A percentile compares a stretch with the other conserved stretches of the same genome.
phyloP scores from a whole-genome alignment of 2,797 vertebrate species.

The Enteromius afrohamiltoni region DNA sequence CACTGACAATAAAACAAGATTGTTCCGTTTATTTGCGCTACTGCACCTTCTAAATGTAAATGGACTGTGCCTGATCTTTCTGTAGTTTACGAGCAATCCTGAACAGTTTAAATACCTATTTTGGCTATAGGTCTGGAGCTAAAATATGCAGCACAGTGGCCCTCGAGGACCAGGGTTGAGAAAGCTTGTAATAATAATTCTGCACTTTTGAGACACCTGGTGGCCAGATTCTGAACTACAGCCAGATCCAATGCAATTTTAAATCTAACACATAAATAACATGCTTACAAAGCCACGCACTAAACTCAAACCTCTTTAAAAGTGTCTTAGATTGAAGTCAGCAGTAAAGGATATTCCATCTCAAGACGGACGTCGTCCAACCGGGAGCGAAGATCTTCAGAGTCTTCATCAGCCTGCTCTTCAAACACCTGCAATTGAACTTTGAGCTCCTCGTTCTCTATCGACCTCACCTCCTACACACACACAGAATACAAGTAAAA shows the following conservation, averaged over 20 bases:
- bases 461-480: conserved; percentile 81
- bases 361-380: conserved; percentile 89
- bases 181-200: background rate
- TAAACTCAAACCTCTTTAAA: background rate
- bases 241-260: background rate
- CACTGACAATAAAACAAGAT: background rate
- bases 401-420: conserved; percentile 89
- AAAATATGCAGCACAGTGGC: too few relatives aligned
- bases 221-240: conserved; percentile 66
- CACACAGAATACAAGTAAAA: background rate
- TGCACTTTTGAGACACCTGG: conserved; percentile 71
- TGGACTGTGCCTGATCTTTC: too few relatives aligned
- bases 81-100: too few relatives aligned
- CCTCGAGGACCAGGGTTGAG: too few relatives aligned
- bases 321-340: background rate
- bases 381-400: conserved; percentile 84
- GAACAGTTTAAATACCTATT: too few relatives aligned
- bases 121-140: too few relatives aligned
- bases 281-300: background rate
- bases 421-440: conserved; percentile 88
- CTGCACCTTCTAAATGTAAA: background rate
- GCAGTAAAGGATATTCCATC: conserved; percentile 93
- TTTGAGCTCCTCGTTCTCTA: conserved; percentile 90
- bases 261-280: background rate
- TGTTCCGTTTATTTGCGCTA: background rate